Percentiles rank a stretch among this genome's conserved stretches.
phyloP scores from a whole-genome alignment of 2,797 vertebrate genomes.

The Macroramphosus scolopax region DNA sequence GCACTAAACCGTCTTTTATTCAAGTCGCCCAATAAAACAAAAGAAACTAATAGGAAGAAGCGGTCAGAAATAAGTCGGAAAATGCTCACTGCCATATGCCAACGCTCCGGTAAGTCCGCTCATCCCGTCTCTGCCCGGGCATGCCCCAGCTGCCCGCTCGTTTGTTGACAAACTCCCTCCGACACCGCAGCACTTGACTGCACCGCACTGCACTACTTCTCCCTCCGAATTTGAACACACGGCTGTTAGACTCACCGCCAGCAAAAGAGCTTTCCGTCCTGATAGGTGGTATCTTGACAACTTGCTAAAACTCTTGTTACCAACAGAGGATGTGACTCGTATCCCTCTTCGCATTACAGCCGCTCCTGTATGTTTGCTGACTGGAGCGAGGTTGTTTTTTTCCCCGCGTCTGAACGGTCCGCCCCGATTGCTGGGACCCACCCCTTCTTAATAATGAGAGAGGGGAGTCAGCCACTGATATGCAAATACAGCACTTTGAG shows the following conservation, averaged over 20 bases:
- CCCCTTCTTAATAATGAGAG: conserved; percentile 48
- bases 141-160: conserved; percentile 41
- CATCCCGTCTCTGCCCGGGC: conserved; percentile 47
- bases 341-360: conserved; percentile 57
- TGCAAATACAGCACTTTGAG: conserved; percentile 38
- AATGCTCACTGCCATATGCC: not conserved
- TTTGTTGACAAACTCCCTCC: conserved; percentile 46
- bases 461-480: conserved; percentile 42
- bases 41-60: not conserved
- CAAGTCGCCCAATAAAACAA: no score
- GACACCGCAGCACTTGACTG: not conserved
- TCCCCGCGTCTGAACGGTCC: conserved; percentile 38
- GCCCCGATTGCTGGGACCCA: conserved; percentile 38
- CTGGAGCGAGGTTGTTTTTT: conserved; percentile 42
- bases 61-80: not conserved
- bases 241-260: conserved; percentile 72
- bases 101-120: no score
- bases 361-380: conserved; percentile 57
- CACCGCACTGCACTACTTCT: no score
- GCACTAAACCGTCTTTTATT: no score
- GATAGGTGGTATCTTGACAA: conserved; percentile 70
- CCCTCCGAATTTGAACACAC: no score
- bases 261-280: conserved; percentile 61
- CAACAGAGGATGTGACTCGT: conserved; percentile 25
- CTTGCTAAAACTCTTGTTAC: conserved; percentile 38